phyloP scores from a whole-genome alignment of 2,797 vertebrate species.

The Amblyraja radiata region DNA sequence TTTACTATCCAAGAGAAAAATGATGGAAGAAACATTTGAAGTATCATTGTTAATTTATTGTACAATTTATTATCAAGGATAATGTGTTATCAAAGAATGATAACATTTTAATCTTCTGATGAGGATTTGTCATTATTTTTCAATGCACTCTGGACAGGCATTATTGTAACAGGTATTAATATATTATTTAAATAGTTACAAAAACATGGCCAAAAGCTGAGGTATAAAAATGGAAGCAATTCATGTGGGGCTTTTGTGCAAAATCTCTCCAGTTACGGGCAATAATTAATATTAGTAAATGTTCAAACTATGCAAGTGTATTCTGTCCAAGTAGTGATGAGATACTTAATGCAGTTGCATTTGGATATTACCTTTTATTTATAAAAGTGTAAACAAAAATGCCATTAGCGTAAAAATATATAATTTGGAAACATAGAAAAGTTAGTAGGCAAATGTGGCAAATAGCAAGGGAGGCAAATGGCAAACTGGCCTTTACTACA shows the following conservation, averaged over 20 bases:
- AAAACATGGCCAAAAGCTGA: background rate
- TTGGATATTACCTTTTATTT: background rate
- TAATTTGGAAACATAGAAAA: too few species aligned
- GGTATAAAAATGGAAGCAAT: background rate
- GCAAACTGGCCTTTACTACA: too few species aligned
- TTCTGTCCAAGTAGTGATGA: too few species aligned
- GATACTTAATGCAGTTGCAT: background rate
- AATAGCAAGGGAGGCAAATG: too few species aligned
- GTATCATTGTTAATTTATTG: background rate
- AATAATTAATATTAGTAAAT: background rate
- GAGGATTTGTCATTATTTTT: background rate
- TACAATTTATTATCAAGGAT: background rate
- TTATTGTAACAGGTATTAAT: background rate
- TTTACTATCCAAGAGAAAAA: background rate
- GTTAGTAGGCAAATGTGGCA: too few species aligned
- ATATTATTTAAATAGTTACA: background rate
- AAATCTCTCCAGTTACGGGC: background rate
- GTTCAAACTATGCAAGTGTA: background rate
- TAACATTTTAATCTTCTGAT: background rate
- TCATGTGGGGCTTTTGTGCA: background rate
- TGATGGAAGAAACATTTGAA: background rate
- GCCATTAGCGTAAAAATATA: too few species aligned
- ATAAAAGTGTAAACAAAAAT: too few species aligned
- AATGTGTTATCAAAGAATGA: background rate
- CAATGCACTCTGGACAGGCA: background rate